Base-by-base conservation (phyloP, 2,888 invertebrate species). In the Dioctria rufipes region DNA sequence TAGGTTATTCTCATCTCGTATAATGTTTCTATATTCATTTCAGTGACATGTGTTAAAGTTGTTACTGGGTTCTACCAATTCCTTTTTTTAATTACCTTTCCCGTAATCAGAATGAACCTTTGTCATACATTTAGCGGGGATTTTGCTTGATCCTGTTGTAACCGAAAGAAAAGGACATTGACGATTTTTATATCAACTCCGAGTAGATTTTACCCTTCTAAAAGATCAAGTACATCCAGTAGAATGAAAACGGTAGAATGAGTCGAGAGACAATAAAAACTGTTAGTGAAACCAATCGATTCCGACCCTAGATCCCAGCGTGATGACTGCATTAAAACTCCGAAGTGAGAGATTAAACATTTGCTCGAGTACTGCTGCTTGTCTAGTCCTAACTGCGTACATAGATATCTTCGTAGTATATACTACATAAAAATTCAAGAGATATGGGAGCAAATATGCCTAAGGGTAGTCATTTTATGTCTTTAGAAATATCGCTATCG, bases 251-350 rank as follows among this genome's bases (percentile, higher is more conserved):
- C 43, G 63, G 13, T n/a, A n/a, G n/a, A 25, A 25, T 43, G 42
- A 60, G 60, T 13, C n/a, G 6, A 13, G 2, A 9, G 13, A 77
- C 77, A 77, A 80, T 73, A 80, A 81, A 82, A 82, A 80, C 60
- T 82, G 80, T 80, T 82, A 82, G 80, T 79, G 82, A 82, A 75
- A 80, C 82, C 82, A 80, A 82, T 80, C 79, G 82, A 80, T 82
- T 80, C 9, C 40, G 42, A 78, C 77, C 77, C 77, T 61, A 42
- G 13, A 63, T 43, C 63, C n/a, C 39, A 46, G 63, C 71, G 63
- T 81, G 80, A 81, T 82, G 82, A 80, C 82, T 80, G 79, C 66
- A 82, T 80, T 80, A 80, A 25, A 77, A 77, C 13, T 13, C 8
- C 49, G 63, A 63, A 61, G 77, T 46, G 49, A 77, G 77, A 77